A percentile compares a stretch with the other conserved stretches of the same genome.
These are phyloP conservation scores for Danio aesculapii DNA, from an alignment of 2,797 vertebrate species.

Conservation along the genomic window DNA sequence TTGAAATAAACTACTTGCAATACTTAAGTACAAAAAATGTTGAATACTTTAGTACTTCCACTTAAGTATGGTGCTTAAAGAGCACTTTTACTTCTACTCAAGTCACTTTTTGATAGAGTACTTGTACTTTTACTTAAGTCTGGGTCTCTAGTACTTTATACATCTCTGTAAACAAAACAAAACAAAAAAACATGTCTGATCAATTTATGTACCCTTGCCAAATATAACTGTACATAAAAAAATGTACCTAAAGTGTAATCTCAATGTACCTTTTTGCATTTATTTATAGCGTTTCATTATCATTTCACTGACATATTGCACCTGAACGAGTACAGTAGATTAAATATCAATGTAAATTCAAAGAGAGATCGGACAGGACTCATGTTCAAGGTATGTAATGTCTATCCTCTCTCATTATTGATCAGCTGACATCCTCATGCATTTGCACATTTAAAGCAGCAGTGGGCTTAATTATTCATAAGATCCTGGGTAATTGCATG, in stretches of 20 bases:
- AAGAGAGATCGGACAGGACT: slow-evolving; percentile 3
- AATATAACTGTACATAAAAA: too few species aligned
- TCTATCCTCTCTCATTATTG: slow-evolving; percentile 72
- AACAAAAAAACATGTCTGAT: too few species aligned
- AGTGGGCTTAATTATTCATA: slow-evolving; percentile 78
- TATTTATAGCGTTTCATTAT: not conserved
- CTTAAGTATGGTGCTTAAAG: too few species aligned
- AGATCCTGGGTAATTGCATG: slow-evolving; percentile 75
- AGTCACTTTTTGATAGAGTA: too few species aligned
- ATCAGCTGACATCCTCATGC: slow-evolving; percentile 78
- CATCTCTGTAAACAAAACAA: too few species aligned
- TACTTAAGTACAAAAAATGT: too few species aligned
- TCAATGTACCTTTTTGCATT: not conserved
- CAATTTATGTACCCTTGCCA: too few species aligned
- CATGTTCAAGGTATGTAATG: slow-evolving; percentile 61
- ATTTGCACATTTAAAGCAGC: slow-evolving; percentile 74
- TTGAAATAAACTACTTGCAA: too few species aligned
- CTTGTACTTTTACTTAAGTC: too few species aligned
- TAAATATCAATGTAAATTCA: not conserved
- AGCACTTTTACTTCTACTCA: too few species aligned
- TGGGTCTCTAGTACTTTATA: too few species aligned
- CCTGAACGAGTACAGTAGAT: not conserved
- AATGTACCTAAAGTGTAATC: not conserved
- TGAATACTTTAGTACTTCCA: too few species aligned
- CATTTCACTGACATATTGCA: not conserved